These are phyloP conservation scores for Elaphurus davidianus DNA, from an alignment of 2,113 vertebrate species.

Conservation along the genomic window DNA sequence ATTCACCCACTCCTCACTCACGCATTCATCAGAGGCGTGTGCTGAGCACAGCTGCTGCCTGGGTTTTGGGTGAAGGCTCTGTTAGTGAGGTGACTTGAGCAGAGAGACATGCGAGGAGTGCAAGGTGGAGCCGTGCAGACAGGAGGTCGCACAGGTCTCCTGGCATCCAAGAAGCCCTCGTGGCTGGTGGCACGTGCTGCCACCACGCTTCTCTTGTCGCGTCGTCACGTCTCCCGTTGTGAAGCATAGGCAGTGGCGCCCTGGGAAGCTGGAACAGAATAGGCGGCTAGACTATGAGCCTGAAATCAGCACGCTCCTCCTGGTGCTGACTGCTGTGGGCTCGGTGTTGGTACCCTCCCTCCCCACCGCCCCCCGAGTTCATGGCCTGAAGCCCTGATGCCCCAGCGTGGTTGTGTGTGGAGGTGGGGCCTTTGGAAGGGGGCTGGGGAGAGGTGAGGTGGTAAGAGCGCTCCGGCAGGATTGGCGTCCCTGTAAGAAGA, in stretches of 20 bases:
- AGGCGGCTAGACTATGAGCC: background rate
- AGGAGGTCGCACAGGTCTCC: background rate
- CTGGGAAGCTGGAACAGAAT: background rate
- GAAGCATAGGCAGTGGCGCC: background rate
- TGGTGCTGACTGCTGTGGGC: background rate
- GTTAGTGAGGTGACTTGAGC: background rate
- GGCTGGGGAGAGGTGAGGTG: background rate
- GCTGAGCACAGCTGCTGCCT: background rate
- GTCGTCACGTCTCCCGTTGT: accelerated
- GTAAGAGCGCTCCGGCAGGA: background rate
- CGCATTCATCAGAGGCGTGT: background rate
- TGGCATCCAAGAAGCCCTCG: background rate
- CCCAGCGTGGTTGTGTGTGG: too few species aligned
- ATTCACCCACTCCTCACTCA: background rate
- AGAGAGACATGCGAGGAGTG: background rate
- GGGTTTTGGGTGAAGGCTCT: background rate
- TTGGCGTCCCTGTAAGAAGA: background rate
- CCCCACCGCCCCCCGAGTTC: background rate
- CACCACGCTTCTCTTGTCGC: accelerated
- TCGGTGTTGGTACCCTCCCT: background rate
- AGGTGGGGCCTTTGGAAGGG: background rate
- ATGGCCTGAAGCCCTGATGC: background rate
- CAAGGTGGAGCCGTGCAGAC: background rate
- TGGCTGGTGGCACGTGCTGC: background rate
- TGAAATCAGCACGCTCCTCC: background rate